These are phyloP conservation scores for Salmo trutta DNA, from an alignment of 2,797 vertebrate species.

Conservation along the genomic window DNA sequence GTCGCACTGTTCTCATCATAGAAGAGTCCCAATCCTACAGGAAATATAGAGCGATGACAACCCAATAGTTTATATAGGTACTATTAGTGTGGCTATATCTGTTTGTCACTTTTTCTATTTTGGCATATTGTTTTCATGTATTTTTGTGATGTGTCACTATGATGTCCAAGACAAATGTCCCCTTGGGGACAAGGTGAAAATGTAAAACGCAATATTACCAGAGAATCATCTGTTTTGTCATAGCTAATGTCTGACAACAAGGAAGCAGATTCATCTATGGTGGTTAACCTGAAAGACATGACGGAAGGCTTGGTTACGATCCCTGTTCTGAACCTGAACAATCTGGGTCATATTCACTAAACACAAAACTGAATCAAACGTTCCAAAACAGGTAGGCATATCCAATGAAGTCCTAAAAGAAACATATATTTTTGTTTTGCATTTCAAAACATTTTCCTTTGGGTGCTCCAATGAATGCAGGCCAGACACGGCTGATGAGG, in stretches of 20 bases:
- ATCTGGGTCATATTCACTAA: not conserved
- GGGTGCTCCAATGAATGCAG: not conserved
- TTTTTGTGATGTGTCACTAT: no score
- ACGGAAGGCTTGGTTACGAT: not conserved
- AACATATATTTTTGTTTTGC: no score
- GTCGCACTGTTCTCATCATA: constrained; percentile 79
- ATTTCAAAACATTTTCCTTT: not conserved
- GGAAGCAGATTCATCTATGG: constrained; percentile 89
- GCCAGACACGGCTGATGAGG: not conserved
- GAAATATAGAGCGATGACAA: not conserved
- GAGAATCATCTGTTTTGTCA: constrained; percentile 91
- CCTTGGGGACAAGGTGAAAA: no score
- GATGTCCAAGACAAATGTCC: not conserved
- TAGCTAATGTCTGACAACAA: constrained; percentile 95
- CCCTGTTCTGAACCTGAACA: not conserved
- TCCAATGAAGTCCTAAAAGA: not conserved
- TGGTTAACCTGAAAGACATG: constrained; percentile 76
- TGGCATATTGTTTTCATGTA: no score
- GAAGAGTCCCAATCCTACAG: constrained; percentile 82
- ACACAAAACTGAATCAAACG: not conserved
- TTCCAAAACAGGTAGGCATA: no score
- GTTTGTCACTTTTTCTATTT: no score
- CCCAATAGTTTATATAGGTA: no score
- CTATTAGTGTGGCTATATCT: no score
- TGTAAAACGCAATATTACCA: constrained; percentile 66